phyloP scores from a whole-genome alignment of 2,113 vertebrate genomes.

The Salvelinus alpinus region DNA sequence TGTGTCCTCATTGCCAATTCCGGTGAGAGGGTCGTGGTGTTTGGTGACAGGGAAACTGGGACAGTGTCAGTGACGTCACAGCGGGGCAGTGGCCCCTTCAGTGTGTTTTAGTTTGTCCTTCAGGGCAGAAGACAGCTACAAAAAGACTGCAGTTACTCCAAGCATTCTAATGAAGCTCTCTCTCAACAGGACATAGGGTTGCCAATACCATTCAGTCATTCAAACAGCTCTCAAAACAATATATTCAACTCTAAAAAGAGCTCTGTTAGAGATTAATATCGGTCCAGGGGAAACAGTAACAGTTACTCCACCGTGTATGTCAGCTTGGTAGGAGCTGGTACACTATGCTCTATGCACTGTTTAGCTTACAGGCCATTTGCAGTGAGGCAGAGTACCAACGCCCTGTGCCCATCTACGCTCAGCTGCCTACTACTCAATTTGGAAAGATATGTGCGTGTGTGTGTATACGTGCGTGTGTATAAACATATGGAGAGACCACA shows the following conservation, averaged over 20 bases:
- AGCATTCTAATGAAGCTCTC: not conserved
- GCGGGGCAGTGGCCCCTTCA: constrained; percentile 39
- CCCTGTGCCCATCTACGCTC: constrained; percentile 23
- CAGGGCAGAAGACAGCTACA: constrained; percentile 7
- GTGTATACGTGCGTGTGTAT: not conserved
- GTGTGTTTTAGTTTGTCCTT: constrained; percentile 55
- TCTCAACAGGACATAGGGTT: not conserved
- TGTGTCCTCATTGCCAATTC: constrained; percentile 1
- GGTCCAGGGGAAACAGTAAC: not conserved
- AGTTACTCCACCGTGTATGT: not conserved
- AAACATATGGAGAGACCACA: constrained; percentile 33
- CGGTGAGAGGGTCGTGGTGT: constrained; percentile 65
- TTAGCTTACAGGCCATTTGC: constrained; percentile 39
- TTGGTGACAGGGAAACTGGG: constrained; percentile 68
- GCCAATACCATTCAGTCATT: not conserved
- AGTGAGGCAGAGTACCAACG: constrained; percentile 4
- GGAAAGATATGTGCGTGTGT: not conserved
- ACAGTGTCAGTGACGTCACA: constrained; percentile 49
- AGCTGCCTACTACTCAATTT: constrained; percentile 6
- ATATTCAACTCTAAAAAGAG: not conserved
- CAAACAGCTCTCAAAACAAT: not conserved
- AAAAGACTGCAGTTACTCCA: not conserved
- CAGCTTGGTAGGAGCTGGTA: not conserved
- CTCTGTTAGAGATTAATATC: not conserved
- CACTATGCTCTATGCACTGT: not conserved